Evolutionary conservation across 2,888 invertebrate species (phyloP).

Genomic region (Griposia aprilina): DNA sequence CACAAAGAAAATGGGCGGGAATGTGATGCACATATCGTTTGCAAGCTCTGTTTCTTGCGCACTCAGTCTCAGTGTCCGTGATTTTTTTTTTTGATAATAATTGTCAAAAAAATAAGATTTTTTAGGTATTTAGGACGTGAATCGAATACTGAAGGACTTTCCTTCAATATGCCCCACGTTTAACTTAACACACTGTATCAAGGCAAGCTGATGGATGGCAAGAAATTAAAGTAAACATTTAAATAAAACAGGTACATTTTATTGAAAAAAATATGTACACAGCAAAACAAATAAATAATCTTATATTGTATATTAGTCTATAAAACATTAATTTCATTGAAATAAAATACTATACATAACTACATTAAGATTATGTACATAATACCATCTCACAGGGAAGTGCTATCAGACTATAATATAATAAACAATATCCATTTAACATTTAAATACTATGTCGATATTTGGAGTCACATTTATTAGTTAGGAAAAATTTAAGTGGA

Average conservation of each 20-base stretch:
- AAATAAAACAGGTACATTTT: slow-evolving; percentile 91
- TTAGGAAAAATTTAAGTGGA: slow-evolving; percentile 83
- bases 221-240: slow-evolving; percentile 55
- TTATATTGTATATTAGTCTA: slow-evolving; percentile 91
- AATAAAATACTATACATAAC: slow-evolving; percentile 91
- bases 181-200: background rate
- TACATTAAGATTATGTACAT: slow-evolving; percentile 89
- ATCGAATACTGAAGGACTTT: too few species aligned
- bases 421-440: slow-evolving; percentile 89
- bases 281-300: slow-evolving; percentile 91
- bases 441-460: slow-evolving; percentile 87
- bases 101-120: too few species aligned
- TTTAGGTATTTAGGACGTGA: too few species aligned
- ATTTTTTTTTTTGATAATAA: too few species aligned
- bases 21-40: too few species aligned
- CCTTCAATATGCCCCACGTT: too few species aligned
- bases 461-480: slow-evolving; percentile 85
- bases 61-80: too few species aligned
- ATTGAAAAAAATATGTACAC: slow-evolving; percentile 91
- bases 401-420: slow-evolving; percentile 84
- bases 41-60: too few species aligned
- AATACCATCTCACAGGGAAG: slow-evolving; percentile 88
- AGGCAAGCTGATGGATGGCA: background rate
- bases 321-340: slow-evolving; percentile 91
- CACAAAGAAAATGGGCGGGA: too few species aligned